phyloP scores from a whole-genome alignment of 2,797 vertebrate species.

The Sebastolobus altivelis region DNA sequence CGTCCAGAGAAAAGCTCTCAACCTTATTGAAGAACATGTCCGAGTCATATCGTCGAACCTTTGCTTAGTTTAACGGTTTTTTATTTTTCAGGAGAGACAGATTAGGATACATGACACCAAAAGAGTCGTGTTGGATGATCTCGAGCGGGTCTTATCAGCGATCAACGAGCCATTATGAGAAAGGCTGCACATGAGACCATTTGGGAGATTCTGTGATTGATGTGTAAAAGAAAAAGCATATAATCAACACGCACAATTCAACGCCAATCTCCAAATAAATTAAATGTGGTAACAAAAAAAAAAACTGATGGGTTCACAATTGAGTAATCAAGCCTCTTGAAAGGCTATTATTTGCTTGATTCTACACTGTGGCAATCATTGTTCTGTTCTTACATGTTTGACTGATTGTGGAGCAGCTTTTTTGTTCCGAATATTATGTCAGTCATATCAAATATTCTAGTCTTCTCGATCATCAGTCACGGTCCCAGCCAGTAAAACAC shows the following conservation, averaged over 20 bases:
- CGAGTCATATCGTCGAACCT: background rate
- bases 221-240: slow-evolving; percentile 38
- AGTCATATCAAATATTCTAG: slow-evolving; percentile 30
- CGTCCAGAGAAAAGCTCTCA: background rate
- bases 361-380: slow-evolving; percentile 58
- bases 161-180: slow-evolving; percentile 32
- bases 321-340: slow-evolving; percentile 59
- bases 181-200: slow-evolving; percentile 30
- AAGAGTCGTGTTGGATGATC: slow-evolving; percentile 14
- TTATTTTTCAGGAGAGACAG: background rate
- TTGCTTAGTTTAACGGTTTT: slow-evolving; percentile 1
- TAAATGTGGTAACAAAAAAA: slow-evolving; percentile 28
- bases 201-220: slow-evolving; percentile 65
- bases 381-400: slow-evolving; percentile 22
- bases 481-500: background rate
- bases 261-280: slow-evolving; percentile 55
- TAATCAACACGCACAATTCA: slow-evolving; percentile 65
- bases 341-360: slow-evolving; percentile 69
- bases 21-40: background rate
- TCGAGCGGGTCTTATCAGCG: slow-evolving; percentile 33
- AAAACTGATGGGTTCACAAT: slow-evolving; percentile 51
- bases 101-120: background rate
- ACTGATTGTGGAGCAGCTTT: slow-evolving; percentile 34
- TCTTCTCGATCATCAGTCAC: slow-evolving; percentile 1
- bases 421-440: slow-evolving; percentile 28